phyloP scores from a whole-genome alignment of 2,888 invertebrate genomes.

The Hydraecia micacea region DNA sequence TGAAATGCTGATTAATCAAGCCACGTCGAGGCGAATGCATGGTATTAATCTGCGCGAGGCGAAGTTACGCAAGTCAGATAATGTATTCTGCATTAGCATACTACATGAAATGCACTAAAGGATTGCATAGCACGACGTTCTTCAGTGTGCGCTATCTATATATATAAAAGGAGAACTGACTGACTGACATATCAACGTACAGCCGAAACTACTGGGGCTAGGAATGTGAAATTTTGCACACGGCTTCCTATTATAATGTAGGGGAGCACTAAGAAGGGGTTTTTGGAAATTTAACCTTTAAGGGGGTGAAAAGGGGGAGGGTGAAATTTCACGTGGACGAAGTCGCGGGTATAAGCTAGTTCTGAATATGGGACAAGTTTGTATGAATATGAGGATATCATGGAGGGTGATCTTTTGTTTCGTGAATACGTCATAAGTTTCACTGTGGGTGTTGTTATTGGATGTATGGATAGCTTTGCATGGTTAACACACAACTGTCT shows the following conservation, averaged over 20 bases:
- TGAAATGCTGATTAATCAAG: conserved; percentile 52
- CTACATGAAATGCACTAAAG: conserved; percentile 56
- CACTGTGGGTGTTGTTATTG: neutral
- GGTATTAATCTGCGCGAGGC: conserved; percentile 37
- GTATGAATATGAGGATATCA: neutral
- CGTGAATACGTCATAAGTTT: neutral
- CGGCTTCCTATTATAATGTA: no score
- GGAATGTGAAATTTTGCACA: no score
- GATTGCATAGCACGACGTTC: conserved; percentile 44
- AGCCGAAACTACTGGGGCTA: no score
- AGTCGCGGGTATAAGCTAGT: no score
- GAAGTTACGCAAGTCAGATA: conserved; percentile 54
- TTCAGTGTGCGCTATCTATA: no score
- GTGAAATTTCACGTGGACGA: no score
- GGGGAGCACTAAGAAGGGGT: no score
- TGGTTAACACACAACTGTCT: neutral
- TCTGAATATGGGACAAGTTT: conserved; percentile 44
- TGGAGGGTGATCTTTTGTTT: neutral
- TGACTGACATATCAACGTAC: no score
- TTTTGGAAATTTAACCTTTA: no score
- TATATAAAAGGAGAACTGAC: no score
- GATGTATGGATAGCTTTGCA: neutral
- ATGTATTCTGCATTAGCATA: conserved; percentile 65
- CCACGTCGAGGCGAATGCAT: conserved; percentile 23
- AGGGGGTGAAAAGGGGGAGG: no score